Base-by-base conservation (phyloP, 2,113 vertebrate species). In the Ploceus nigricollis region DNA sequence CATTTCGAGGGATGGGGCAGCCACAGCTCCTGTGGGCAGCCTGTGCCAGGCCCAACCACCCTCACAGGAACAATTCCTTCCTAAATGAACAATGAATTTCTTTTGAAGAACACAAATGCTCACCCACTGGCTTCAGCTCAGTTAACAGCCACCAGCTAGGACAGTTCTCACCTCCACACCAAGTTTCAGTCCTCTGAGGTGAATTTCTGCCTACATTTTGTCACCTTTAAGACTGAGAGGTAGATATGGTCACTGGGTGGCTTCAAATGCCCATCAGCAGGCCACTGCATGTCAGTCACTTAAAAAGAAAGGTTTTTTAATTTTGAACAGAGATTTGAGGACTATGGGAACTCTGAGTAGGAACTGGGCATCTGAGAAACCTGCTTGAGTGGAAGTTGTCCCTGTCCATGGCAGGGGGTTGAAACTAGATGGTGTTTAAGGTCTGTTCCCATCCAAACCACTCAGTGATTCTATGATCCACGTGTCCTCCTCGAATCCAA, bases 71-170 rank as follows among this genome's bases (percentile, higher is more conserved):
- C 0, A 45, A 82, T 47, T 82, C 7, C n/a, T 69, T 53, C 47
- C 61, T 27, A 40, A 60, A 68, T 15, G 42, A 35, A 7, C 12
- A 51, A 39, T 0, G 0, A 44, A 30, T 45, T 82, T 68, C 69
- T 75, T 82, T 56, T 24, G 14, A 10, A 6, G 10, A 69, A 25
- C 39, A 72, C 4, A 50, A 37, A 64, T 1, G 13, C 60, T 47
- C 39, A 39, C 30, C 1, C 1, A 3, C 28, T 0, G 0, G 16
- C 45, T 83, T 42, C 80, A 89, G 45, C 37, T 51, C 31, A 70
- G 44, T 35, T 35, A 91, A 58, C 3, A 44, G 51, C 10, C 66
- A 63, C 30, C 15, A 7, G 3, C 10, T 24, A 50, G 40, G 35
- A 42, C 45, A 82, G 33, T 12, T 81, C 48, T 64, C 68, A 56